Evolutionary conservation across 2,113 vertebrate genomes (phyloP), one percentile per base, ranked within the genome.

Genomic region (Onychostoma macrolepis): DNA sequence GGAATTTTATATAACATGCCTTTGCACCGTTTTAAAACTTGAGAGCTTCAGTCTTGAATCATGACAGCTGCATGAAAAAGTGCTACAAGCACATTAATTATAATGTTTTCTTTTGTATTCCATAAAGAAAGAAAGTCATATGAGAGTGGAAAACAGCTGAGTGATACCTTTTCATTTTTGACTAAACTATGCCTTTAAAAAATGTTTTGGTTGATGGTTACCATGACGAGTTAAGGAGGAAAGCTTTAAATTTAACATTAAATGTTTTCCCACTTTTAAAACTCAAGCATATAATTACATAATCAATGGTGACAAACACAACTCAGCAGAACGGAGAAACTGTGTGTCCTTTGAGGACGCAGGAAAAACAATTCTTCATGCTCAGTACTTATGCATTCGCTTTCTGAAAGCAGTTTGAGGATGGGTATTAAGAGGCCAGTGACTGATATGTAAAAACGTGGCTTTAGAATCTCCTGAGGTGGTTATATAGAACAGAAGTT

Each of bases 401-500:
- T 45, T 28, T 76, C n/a, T 45, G 7, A 48, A 17, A 24, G 24
- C 43, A 19, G 17, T 21, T 48, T 56, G 43, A 61, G 13, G 33
- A 80, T 61, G 56, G 26, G 19, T 53, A 48, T 67, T 19, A 36
- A 26, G n/a, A 2, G 61, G 33, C 61, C 43, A n/a, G 45, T 80
- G 48, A 41, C 24, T 28, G 30, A 67, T 36, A 61, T 50, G 26
- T 87, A 75, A 75, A 81, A 72, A 19, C 5, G 21, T 24, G 58
- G 38, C 24, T 71, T 80, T 75, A n/a, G n/a, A 45, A 75, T 88
- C 78, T 85, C 69, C 69, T 13, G 50, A 50, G 71, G 56, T 33
- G 41, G n/a, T 65, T 43, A 13, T 56, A 36, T 17, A 50, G 63
- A 41, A 30, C 45, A 58, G 75, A 71, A n/a, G 76, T 84, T 88